Percentiles rank a stretch among this genome's conserved stretches.
Conservation (phyloP, 2,113 vertebrate species). For the Noctilio leporinus region DNA sequence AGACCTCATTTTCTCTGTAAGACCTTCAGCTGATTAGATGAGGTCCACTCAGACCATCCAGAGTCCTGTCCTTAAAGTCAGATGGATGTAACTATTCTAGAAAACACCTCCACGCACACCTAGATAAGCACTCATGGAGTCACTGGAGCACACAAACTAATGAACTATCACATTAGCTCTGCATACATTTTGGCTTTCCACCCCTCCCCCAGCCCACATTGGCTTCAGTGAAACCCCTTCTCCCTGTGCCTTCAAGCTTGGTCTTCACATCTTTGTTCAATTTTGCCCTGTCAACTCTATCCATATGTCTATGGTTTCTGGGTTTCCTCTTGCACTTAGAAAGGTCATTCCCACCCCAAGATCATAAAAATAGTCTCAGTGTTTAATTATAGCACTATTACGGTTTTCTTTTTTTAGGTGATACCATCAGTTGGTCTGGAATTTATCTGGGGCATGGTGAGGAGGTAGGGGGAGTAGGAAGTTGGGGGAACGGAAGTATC, state of each 20-base stretch:
- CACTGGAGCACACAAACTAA: neutral
- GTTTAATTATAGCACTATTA: neutral
- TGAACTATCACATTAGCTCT: neutral
- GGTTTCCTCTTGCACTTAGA: neutral
- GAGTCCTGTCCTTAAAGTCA: neutral
- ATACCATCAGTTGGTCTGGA: neutral
- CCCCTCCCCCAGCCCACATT: fast-evolving
- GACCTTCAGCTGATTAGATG: neutral
- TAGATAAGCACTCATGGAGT: neutral
- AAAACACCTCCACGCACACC: neutral
- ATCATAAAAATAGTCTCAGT: neutral
- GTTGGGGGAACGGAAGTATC: fast-evolving
- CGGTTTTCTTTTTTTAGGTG: constrained; percentile 27
- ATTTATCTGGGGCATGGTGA: neutral
- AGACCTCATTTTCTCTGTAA: neutral
- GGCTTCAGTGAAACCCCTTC: neutral
- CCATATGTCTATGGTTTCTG: neutral
- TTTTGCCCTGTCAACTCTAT: neutral
- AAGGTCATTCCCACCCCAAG: neutral
- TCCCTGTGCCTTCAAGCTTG: neutral
- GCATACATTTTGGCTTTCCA: neutral
- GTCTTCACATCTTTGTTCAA: neutral
- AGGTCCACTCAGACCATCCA: neutral
- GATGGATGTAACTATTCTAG: neutral
- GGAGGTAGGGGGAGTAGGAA: neutral